Evolutionary conservation across 1,140 invertebrate species (phyloP), one percentile per base, ranked within the genome.

Genomic region (Trichonephila inaurata): DNA sequence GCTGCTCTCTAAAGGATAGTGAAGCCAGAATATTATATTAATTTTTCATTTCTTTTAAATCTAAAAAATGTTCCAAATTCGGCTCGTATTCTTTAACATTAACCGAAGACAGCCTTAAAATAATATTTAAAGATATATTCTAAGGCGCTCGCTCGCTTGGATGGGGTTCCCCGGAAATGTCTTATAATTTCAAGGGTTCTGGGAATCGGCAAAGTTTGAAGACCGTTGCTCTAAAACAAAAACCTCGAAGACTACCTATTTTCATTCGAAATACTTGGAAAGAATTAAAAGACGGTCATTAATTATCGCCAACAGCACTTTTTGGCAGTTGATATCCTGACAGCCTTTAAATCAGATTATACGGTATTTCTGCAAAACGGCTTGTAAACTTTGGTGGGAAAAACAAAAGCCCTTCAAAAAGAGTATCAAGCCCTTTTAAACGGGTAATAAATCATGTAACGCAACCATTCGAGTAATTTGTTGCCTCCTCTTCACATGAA

Each of bases 81-180:
- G 3, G 3, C 3, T 1, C 1, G 1, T 33, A 1, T 3, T 33
- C 1, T 3, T 33, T 33, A 3, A 1, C 1, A 3, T 3, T 3
- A 1, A 3, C 3, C 1, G 1, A 3, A 33, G 3, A 33, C 33
- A 33, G 3, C 1, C 33, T 33, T 33, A 3, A 40, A 40, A 40
- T 40, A 40, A 3, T 40, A 40, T 40, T 3, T 40, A 3, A 40
- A 40, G 33, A 40, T 40, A 40, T 40, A 40, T 1, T 40, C 33
- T 40, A 40, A 40, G 33, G 4, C 33, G 33, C 33, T 1, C 33
- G 33, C 33, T 2, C 4, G 33, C 33, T 40, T 40, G 33, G 1
- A 40, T 40, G 0, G 2, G 2, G 28, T 3, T 40, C 33, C 33
- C 33, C 33, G 33, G 33, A 40, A 40, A 40, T 4, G 4, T 40